Evolutionary conservation across 2,113 vertebrate genomes (phyloP).

Genomic region (Vombatus ursinus): DNA sequence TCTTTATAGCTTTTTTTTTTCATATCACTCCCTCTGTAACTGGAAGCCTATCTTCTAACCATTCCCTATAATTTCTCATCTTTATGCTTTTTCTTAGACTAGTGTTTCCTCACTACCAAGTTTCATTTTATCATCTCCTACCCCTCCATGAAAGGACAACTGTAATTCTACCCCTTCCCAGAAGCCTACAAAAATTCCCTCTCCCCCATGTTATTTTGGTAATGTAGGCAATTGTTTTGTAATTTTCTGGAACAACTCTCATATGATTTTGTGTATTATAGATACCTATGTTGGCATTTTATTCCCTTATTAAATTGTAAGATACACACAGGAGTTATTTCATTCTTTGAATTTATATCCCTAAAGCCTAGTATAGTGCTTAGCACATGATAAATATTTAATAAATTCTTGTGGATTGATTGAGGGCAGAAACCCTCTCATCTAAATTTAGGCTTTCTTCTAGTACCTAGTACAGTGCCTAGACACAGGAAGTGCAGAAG

Average conservation of each 20-base stretch:
- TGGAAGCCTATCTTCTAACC: not conserved
- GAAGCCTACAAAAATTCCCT: not conserved
- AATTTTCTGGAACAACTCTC: not conserved
- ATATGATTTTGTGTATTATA: not conserved
- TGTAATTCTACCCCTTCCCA: not conserved
- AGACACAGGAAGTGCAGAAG: not conserved
- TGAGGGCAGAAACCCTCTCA: not conserved
- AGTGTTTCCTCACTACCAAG: not conserved
- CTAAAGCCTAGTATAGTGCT: not conserved
- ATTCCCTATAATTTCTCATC: not conserved
- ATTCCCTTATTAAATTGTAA: not conserved
- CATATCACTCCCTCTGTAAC: not conserved
- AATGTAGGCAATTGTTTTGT: not conserved
- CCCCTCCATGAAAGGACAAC: not conserved
- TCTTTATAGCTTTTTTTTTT: no score
- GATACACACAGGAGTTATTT: not conserved
- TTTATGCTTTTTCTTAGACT: not conserved
- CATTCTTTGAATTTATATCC: not conserved
- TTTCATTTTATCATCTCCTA: not conserved
- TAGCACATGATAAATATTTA: not conserved
- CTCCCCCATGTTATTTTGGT: not conserved
- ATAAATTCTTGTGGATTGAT: not conserved
- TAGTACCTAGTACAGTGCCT: not conserved
- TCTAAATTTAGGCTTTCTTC: not conserved
- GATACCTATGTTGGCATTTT: not conserved